Base-by-base conservation (phyloP, 37 sponge, comb jelly and placozoan species). In the Oopsacas minuta region DNA sequence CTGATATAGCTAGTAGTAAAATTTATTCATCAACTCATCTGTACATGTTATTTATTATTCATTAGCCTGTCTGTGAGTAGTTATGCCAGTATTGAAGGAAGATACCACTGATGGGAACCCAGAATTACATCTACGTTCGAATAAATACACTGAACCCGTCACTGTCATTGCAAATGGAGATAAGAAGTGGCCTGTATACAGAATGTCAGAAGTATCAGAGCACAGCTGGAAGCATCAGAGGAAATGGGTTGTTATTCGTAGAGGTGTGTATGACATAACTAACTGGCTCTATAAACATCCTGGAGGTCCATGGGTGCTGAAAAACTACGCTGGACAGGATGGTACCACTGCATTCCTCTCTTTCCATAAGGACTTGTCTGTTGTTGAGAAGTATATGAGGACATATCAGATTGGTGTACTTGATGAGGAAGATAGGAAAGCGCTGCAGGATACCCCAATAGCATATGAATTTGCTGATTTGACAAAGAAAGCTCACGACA, bases 291-390 rank as follows among this genome's bases (percentile, higher is more conserved):
- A 35, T 10, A 82, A 52, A 61, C 93, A 92, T 53, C 93, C 93
- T 0, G 93, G 93, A 0, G 93, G 93, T 0, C 83, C 61, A 0
- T 52, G 83, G 75, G 36, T 92, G 0, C 37, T 92, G 35, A 38
- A 82, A 84, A 90, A 92, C 89, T 90, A 92, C 81, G 93, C 83
- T 1, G 93, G 93, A 0, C 83, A 92, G 46, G 93, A 92, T 51
- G 93, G 90, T 0, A 88, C 90, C 7, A 86, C 85, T 42, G 93
- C 93, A 1, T 92, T 87, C 82, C 89, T 89, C 25, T 86, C 87
- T 10, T 92, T 92, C 84, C 93, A 92, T 42, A 90, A 87, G 61
- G 84, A 92, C 81, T 87, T 87, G 37, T 52, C 75, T 30, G 25
- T 84, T 15, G 90, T 90, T 0, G 53, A 84, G 69, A 87, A 87